Conservation (phyloP, 2,797 vertebrate species). For the Ctenopoma kingsleyae region DNA sequence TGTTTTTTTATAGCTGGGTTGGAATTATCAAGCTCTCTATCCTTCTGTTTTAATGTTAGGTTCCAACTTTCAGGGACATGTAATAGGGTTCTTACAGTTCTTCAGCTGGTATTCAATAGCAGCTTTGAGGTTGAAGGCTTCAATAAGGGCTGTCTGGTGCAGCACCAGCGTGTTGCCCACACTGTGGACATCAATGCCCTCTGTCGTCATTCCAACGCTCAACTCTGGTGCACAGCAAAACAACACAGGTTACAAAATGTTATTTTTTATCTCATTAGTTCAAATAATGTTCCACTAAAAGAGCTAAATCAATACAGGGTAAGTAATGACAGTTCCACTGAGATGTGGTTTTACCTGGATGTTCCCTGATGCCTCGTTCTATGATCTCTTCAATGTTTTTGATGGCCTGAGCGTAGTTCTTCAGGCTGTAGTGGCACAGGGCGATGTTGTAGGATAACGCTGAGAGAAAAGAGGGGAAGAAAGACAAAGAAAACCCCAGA, state of each 20-base stretch:
- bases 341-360: constrained; percentile 83
- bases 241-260: rapidly evolving
- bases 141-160: constrained; percentile 93
- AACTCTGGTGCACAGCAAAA: constrained; percentile 82
- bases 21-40: background rate
- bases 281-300: background rate
- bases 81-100: constrained; percentile 81
- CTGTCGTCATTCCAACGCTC: constrained; percentile 92
- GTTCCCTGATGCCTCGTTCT: constrained; percentile 91
- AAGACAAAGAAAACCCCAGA: background rate
- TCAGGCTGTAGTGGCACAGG: constrained; percentile 90
- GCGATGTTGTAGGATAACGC: constrained; percentile 95
- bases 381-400: constrained; percentile 92
- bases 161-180: constrained; percentile 95
- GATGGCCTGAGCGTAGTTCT: constrained; percentile 88
- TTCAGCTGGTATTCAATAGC: constrained; percentile 94
- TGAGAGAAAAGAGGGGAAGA: constrained; percentile 19
- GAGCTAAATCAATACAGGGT: background rate
- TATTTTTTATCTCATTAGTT: background rate
- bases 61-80: background rate
- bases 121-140: constrained; percentile 96
- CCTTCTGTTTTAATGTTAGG: background rate
- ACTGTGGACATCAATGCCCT: constrained; percentile 94
- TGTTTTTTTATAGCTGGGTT: too few species aligned
- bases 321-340: too few species aligned